Evolutionary conservation across 2,113 vertebrate genomes (phyloP), one percentile per base, ranked within the genome.

Genomic region (Eptatretus burgeri): DNA sequence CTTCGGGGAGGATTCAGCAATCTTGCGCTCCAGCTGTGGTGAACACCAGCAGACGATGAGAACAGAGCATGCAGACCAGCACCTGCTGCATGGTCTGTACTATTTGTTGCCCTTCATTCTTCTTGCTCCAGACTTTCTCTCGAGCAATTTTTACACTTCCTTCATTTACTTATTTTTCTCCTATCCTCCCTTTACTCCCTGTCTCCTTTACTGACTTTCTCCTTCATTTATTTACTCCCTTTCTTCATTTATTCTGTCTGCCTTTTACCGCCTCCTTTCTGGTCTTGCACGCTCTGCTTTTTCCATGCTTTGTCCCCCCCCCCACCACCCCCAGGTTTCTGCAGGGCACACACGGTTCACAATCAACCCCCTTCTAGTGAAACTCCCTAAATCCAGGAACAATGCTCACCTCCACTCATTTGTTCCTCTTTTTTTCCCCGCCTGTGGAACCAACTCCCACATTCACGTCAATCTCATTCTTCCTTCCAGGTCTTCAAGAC

Each of bases 1-100:
- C 73, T 93, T 85, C 85, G 81, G 84, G 66, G 81, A 86, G 17
- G 88, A 95, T 1, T 82, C 83, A 0, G 83, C 85, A 5, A 53
- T 95, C 13, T 87, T 85, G 70, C 77, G 87, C 56, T 17, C 56
- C n/a, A 17, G n/a, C n/a, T 20, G n/a, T n/a, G n/a, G 20, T 2
- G n/a, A 20, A 10, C 56, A 60, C 56, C 27, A 41, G 27, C 27
- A 41, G 27, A 20, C 56, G 10, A n/a, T 60, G 56, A n/a, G 56
- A n/a, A 60, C 56, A 20, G 56, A 60, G 56, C 56, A 60, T 20
- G 56, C 56, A 11, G 56, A 60, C 56, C 56, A 20, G n/a, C 56
- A 20, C n/a, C 56, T 60, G 56, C 56, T 60, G n/a, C n/a, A 60
- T 20, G 56, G 56, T 60, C 19, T 60, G 56, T 60, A 12, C 2